phyloP scores from a whole-genome alignment of 2,888 invertebrate species.

The Cosmia pyralina region DNA sequence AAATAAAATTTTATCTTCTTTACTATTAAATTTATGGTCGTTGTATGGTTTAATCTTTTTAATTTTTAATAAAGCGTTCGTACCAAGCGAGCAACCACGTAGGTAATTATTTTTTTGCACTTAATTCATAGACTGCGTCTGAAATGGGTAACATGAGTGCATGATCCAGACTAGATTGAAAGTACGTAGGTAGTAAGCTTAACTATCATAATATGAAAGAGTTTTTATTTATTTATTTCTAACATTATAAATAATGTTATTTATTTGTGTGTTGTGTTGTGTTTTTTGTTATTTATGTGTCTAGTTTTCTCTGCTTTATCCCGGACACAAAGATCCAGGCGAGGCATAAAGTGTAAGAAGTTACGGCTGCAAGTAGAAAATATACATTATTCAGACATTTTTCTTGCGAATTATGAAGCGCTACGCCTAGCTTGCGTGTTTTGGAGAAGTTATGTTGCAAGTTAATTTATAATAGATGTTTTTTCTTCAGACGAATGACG shows the following conservation, averaged over 20 bases:
- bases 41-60: slow-evolving; percentile 40
- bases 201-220: slow-evolving; percentile 42
- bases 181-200: slow-evolving; percentile 42
- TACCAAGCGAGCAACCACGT: slow-evolving; percentile 48
- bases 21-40: slow-evolving; percentile 21
- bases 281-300: slow-evolving; percentile 56
- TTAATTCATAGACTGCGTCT: slow-evolving; percentile 56
- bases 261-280: too few relatives aligned
- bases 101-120: slow-evolving; percentile 62
- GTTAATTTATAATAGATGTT: slow-evolving; percentile 68
- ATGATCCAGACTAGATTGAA: slow-evolving; percentile 45
- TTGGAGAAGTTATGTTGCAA: slow-evolving; percentile 74
- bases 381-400: slow-evolving; percentile 84
- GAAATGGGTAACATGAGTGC: slow-evolving; percentile 49
- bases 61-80: slow-evolving; percentile 53
- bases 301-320: slow-evolving; percentile 59
- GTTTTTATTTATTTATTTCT: slow-evolving; percentile 30
- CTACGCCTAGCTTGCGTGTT: slow-evolving; percentile 82
- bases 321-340: slow-evolving; percentile 69
- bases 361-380: slow-evolving; percentile 74
- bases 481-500: slow-evolving; percentile 63
- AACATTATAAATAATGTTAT: slow-evolving; percentile 43
- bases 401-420: slow-evolving; percentile 83
- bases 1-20: slow-evolving; percentile 25
- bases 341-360: slow-evolving; percentile 75